Conservation (phyloP, 1,140 invertebrate species). For the Aphis gossypii region DNA sequence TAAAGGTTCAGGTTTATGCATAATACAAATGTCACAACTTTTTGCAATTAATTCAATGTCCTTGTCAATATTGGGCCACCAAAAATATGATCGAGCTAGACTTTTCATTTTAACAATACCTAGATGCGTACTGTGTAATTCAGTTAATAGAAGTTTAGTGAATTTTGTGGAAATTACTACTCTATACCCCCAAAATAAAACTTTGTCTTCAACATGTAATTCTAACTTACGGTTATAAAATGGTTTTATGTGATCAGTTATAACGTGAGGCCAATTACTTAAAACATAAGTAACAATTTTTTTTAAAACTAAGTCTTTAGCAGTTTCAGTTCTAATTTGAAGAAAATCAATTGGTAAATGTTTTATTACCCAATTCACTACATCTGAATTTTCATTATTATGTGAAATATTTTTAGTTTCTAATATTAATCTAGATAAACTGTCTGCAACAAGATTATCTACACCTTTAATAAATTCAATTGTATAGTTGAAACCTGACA, state of each 20-base stretch:
- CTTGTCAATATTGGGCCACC: constrained; percentile 61
- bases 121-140: constrained; percentile 55
- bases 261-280: not conserved
- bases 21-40: constrained; percentile 23
- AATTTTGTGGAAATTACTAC: not conserved
- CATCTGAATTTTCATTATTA: not conserved
- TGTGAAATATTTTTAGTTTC: not conserved
- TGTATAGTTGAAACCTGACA: constrained; percentile 63
- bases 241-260: not conserved
- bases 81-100: constrained; percentile 54
- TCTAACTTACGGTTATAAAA: not conserved
- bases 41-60: constrained; percentile 35
- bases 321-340: constrained; percentile 17
- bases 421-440: constrained; percentile 61
- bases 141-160: not conserved
- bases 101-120: constrained; percentile 59
- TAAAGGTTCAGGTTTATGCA: not conserved
- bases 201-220: not conserved
- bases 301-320: not conserved
- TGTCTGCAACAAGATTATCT: constrained; percentile 62
- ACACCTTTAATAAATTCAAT: constrained; percentile 62
- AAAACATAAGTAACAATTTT: not conserved
- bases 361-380: not conserved
- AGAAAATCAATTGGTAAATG: not conserved
- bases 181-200: not conserved